Percentiles rank a stretch among this genome's conserved stretches.
Conservation (phyloP, 1,140 invertebrate genomes). For the Cydia pomonella region DNA sequence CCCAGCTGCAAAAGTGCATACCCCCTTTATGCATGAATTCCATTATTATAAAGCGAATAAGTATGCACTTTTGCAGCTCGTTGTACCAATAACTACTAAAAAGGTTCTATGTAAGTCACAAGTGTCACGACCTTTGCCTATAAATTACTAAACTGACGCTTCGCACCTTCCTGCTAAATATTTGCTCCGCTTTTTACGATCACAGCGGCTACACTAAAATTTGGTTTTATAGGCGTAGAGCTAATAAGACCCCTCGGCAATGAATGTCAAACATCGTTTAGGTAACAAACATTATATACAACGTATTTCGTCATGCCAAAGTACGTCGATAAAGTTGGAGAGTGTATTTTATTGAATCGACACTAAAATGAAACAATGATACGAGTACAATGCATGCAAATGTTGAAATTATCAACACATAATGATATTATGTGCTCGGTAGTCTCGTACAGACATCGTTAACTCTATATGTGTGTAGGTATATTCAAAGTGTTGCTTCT, state of each 20-base stretch:
- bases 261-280: conserved; percentile 25
- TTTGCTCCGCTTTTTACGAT: conserved; percentile 30
- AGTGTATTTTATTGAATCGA: not conserved
- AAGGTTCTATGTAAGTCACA: not conserved
- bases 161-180: conserved; percentile 1
- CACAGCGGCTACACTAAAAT: conserved; percentile 22
- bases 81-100: not conserved
- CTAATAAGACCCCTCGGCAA: conserved; percentile 20
- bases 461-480: too few species aligned
- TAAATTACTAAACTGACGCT: not conserved
- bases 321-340: conserved; percentile 1
- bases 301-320: not conserved
- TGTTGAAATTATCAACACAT: not conserved
- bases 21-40: too few species aligned
- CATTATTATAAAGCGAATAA: too few species aligned
- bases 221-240: conserved; percentile 30
- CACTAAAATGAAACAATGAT: conserved; percentile 21
- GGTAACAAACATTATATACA: not conserved
- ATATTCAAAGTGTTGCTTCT: not conserved
- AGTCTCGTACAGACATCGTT: not conserved
- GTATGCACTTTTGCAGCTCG: too few species aligned
- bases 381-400: conserved; percentile 23
- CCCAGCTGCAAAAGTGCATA: too few species aligned
- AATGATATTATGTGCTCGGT: not conserved
- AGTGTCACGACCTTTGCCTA: not conserved